These are phyloP conservation scores for Eubucco bourcierii DNA, from an alignment of 2,113 vertebrate species.

Conservation along the genomic window DNA sequence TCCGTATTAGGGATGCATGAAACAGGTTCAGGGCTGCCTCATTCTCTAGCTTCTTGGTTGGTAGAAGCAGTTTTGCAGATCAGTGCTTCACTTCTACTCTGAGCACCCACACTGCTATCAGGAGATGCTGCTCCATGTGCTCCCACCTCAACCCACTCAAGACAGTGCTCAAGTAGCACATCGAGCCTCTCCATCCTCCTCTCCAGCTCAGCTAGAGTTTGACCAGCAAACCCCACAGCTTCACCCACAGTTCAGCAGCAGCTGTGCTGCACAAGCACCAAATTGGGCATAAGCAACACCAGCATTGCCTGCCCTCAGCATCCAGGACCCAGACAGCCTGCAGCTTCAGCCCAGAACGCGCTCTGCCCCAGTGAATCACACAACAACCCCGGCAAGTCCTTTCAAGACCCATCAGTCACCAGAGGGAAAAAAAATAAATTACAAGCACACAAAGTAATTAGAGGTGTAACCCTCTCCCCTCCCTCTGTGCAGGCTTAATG, in stretches of 20 bases:
- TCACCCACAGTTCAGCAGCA: neutral
- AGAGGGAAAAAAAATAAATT: conserved; percentile 16
- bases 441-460: conserved; percentile 62
- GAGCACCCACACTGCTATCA: neutral
- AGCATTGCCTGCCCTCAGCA: neutral
- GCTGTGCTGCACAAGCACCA: conserved; percentile 17
- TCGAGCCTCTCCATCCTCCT: neutral
- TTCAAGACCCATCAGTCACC: conserved; percentile 66
- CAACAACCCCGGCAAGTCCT: conserved; percentile 43
- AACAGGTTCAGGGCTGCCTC: neutral
- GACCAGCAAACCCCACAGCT: neutral
- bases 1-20: neutral
- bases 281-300: conserved; percentile 13
- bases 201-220: rapidly evolving
- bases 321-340: neutral
- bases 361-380: conserved; percentile 60
- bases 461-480: conserved; percentile 67
- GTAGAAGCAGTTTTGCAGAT: neutral
- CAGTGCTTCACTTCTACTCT: neutral
- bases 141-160: neutral
- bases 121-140: neutral
- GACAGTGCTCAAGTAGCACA: neutral
- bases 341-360: neutral
- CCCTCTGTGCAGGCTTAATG: conserved; percentile 50
- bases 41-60: neutral